phyloP scores from a whole-genome alignment of 2,113 vertebrate genomes.

The Drymodes brunneopygia region DNA sequence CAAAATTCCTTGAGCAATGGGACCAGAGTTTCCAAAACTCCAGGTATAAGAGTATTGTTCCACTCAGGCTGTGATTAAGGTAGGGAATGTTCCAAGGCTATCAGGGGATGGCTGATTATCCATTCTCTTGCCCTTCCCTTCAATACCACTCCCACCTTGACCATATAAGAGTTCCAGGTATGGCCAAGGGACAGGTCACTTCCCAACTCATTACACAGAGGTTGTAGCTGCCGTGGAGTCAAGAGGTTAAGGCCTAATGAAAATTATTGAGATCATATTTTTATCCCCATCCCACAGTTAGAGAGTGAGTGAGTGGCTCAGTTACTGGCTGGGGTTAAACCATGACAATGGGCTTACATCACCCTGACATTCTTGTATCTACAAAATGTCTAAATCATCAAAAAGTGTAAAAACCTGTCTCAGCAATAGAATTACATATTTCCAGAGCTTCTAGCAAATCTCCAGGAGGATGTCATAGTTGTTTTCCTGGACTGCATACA shows the following conservation, averaged over 20 bases:
- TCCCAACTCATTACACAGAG: not conserved
- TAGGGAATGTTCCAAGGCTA: not conserved
- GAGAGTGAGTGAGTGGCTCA: not conserved
- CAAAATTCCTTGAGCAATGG: not conserved
- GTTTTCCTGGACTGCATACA: not conserved
- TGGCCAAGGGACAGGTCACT: not conserved
- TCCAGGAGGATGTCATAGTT: not conserved
- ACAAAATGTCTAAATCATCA: not conserved
- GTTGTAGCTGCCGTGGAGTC: no score
- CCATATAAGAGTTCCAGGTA: not conserved
- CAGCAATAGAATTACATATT: not conserved
- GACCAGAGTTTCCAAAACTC: not conserved
- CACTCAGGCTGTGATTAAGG: not conserved
- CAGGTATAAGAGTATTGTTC: not conserved
- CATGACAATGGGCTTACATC: not conserved
- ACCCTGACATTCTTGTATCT: not conserved
- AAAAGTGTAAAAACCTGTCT: not conserved
- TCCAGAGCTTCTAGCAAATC: not conserved
- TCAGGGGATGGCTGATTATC: not conserved
- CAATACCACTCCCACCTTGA: not conserved
- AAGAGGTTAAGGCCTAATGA: not conserved
- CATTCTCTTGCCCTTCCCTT: not conserved
- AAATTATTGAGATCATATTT: not conserved
- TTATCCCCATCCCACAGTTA: not conserved
- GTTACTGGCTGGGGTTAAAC: not conserved